A percentile compares a stretch with the other conserved stretches of the same genome.
phyloP scores from a whole-genome alignment of 2,797 vertebrate species.

The Hephaestus fuliginosus region DNA sequence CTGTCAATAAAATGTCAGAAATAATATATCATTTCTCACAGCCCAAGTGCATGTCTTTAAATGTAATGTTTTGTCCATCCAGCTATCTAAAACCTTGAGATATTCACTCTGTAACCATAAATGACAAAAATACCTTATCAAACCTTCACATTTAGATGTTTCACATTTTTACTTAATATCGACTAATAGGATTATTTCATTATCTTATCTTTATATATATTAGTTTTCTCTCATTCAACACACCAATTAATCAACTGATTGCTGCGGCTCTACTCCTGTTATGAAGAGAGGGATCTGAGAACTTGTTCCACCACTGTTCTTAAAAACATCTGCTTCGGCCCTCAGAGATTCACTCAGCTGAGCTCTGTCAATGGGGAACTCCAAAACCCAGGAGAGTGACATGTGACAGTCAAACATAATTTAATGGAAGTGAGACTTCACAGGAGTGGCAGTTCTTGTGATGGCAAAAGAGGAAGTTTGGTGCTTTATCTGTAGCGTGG shows the following conservation, averaged over 20 bases:
- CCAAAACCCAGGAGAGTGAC: slow-evolving; percentile 1
- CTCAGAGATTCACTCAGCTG: slow-evolving; percentile 6
- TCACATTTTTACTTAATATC: no score
- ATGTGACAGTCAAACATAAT: slow-evolving; percentile 52
- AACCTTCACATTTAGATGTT: not conserved
- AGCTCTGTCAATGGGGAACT: slow-evolving; percentile 30
- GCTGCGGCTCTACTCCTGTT: not conserved
- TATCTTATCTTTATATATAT: not conserved
- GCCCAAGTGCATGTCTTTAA: no score
- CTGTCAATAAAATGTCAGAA: not conserved
- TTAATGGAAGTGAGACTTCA: slow-evolving; percentile 57
- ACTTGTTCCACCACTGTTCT: not conserved
- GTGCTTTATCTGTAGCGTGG: not conserved
- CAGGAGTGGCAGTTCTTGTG: slow-evolving; percentile 9
- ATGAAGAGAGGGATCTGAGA: not conserved
- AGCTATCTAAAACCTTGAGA: not conserved
- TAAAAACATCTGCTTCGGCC: slow-evolving; percentile 5
- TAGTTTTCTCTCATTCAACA: not conserved
- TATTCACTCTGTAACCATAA: not conserved
- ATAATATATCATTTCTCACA: not conserved
- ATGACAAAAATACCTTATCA: not conserved
- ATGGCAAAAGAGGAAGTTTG: slow-evolving; percentile 54
- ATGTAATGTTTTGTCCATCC: not conserved
- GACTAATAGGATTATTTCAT: not conserved
- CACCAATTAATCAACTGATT: no score